phyloP scores from a whole-genome alignment of 2,113 vertebrate species.

The Galemys pyrenaicus region DNA sequence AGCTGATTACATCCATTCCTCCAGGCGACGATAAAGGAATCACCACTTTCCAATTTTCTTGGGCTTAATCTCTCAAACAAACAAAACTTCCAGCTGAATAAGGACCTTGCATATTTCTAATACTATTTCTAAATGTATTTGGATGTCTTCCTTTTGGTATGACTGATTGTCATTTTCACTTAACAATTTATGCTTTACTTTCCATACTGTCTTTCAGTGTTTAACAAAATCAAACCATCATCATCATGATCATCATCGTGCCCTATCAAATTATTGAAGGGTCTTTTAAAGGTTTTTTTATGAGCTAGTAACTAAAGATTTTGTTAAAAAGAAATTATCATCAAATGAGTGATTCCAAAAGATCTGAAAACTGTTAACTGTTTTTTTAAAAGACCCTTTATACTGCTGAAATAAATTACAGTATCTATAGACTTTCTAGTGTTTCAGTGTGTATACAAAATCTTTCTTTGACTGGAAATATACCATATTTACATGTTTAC shows the following conservation, averaged over 20 bases:
- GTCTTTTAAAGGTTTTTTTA: slow-evolving; percentile 2
- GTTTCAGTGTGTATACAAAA: background rate
- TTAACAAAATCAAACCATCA: slow-evolving; percentile 47
- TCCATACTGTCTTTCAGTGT: background rate
- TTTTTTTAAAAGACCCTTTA: slow-evolving; percentile 13
- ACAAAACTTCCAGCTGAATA: background rate
- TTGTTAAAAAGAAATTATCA: slow-evolving; percentile 6
- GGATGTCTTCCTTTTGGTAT: background rate
- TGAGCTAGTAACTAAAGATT: background rate
- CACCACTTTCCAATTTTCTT: slow-evolving; percentile 39
- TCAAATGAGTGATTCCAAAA: background rate
- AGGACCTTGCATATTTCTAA: slow-evolving; percentile 35
- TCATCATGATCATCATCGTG: background rate
- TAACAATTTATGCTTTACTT: background rate
- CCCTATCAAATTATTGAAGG: background rate
- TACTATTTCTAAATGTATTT: slow-evolving; percentile 45
- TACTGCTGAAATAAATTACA: background rate
- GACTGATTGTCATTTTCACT: background rate
- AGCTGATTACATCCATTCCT: slow-evolving; percentile 21
- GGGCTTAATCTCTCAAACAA: background rate
- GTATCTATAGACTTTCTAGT: background rate
- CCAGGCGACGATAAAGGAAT: background rate
- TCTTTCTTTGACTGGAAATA: background rate
- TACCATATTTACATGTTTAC: slow-evolving; percentile 16
- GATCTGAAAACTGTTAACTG: background rate